Evolutionary conservation across 2,113 vertebrate species (phyloP).

Genomic region (Zapornia atra): DNA sequence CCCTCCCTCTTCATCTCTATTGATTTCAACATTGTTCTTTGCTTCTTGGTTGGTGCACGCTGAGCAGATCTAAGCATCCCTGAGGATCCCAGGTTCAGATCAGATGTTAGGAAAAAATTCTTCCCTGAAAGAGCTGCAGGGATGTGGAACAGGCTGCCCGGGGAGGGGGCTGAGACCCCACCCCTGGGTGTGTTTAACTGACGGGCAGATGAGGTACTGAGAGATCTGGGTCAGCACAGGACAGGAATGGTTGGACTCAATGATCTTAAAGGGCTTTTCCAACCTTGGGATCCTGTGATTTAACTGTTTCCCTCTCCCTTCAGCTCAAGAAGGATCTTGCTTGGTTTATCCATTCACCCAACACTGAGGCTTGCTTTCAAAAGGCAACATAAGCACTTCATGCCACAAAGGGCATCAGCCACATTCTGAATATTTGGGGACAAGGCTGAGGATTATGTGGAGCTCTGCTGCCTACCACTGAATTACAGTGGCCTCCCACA

Average conservation of each 20-base stretch:
- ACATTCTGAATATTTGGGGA: not conserved
- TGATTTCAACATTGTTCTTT: not conserved
- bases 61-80: not conserved
- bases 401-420: not conserved
- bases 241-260: too few relatives aligned
- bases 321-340: not conserved
- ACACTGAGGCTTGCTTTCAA: not conserved
- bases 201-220: too few relatives aligned
- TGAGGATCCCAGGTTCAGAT: not conserved
- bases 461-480: constrained; percentile 31
- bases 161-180: too few relatives aligned
- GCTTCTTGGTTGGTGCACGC: not conserved
- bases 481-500: constrained; percentile 50
- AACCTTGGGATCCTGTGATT: not conserved
- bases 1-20: not conserved
- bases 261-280: too few relatives aligned
- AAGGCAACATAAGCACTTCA: not conserved
- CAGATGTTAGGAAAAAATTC: too few relatives aligned
- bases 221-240: too few relatives aligned
- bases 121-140: too few relatives aligned
- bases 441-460: constrained; percentile 37
- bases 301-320: not conserved
- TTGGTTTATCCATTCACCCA: not conserved
- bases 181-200: too few relatives aligned
- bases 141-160: too few relatives aligned